Evolutionary conservation across 30 jellyfish, hydroid and myxozoan species (phyloP), one percentile per base, ranked within the genome.

Genomic region (Aurelia aurita complex sp. Pacific): DNA sequence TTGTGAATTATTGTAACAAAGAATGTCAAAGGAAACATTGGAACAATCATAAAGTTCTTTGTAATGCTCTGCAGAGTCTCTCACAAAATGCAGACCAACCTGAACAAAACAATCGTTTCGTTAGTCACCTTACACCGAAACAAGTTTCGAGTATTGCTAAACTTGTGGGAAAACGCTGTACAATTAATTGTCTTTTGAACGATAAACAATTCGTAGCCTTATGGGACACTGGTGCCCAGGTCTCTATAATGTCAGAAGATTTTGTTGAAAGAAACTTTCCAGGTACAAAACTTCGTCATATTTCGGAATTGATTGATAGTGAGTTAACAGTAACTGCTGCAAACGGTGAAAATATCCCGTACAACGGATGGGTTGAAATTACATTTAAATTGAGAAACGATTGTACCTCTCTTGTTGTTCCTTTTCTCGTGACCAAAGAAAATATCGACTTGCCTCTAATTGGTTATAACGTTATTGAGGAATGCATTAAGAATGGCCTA

Each of bases 391-490:
- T 79, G 18, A 64, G 9, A 70, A n/a, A 70, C 51, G 86, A 81
- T 43, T 33, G 51, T 1, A 34, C 40, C 77, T 14, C 87, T 50
- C 64, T 79, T 53, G 67, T 63, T 46, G 81, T 79, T 18, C 89
- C 89, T 12, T 79, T 79, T 64, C 51, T 79, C 52, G 81, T 79
- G 64, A 64, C 83, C 35, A 67, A 66, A n/a, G 81, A 79, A 29
- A 40, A 38, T 53, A 46, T 79, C 42, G 33, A 46, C 55, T 29
- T 64, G 69, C 89, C 89, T 40, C 70, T 64, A 12, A 67, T 79
- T 67, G 89, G 89, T 2, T 79, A 79, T 32, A 79, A 79, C n/a
- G 89, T 79, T 1, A 79, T 79, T 64, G 83, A 64, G 50, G 71
- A 61, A 79, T 64, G 68, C 64, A 40, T 79, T 12, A 79, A 61